Evolutionary conservation across 2,888 invertebrate species (phyloP).

Genomic region (Andrena haemorrhoa): DNA sequence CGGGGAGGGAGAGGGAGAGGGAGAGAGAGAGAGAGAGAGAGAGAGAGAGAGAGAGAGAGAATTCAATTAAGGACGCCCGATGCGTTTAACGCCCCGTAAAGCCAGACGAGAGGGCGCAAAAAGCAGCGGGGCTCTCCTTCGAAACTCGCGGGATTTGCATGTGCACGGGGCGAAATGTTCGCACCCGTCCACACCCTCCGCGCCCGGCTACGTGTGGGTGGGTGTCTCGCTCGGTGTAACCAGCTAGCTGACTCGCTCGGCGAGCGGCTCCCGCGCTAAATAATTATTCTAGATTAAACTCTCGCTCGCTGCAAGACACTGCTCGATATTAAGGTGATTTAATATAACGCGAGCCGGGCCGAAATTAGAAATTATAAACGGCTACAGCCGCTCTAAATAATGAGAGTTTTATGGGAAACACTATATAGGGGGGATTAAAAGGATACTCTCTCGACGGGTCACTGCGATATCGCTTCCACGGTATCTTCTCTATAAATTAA

Average conservation of each 20-base stretch:
- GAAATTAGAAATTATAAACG: constrained; percentile 53
- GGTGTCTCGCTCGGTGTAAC: constrained; percentile 8
- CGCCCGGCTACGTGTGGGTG: neutral
- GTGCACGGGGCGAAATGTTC: constrained; percentile 29
- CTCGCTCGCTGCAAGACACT: constrained; percentile 42
- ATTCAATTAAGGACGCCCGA: constrained; percentile 72
- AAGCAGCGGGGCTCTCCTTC: constrained; percentile 61
- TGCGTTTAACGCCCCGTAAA: constrained; percentile 71
- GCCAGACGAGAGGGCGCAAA: constrained; percentile 63
- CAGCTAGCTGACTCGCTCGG: constrained; percentile 17
- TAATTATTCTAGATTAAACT: constrained; percentile 61
- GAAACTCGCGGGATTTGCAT: constrained; percentile 65
- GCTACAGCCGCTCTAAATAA: constrained; percentile 28
- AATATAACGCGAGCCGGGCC: constrained; percentile 34
- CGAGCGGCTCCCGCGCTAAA: constrained; percentile 9
- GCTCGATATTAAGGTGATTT: constrained; percentile 62
- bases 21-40: neutral
- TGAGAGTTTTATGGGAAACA: constrained; percentile 12
- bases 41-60: constrained; percentile 40
- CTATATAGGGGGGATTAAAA: constrained; percentile 14
- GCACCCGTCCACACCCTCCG: constrained; percentile 9
- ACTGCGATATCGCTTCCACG: constrained; percentile 11
- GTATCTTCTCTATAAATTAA: constrained; percentile 10
- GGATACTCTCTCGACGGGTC: constrained; percentile 5
- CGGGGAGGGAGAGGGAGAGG: no score